Evolutionary conservation across 2,888 invertebrate species (phyloP).

Genomic region (Andrena haemorrhoa): DNA sequence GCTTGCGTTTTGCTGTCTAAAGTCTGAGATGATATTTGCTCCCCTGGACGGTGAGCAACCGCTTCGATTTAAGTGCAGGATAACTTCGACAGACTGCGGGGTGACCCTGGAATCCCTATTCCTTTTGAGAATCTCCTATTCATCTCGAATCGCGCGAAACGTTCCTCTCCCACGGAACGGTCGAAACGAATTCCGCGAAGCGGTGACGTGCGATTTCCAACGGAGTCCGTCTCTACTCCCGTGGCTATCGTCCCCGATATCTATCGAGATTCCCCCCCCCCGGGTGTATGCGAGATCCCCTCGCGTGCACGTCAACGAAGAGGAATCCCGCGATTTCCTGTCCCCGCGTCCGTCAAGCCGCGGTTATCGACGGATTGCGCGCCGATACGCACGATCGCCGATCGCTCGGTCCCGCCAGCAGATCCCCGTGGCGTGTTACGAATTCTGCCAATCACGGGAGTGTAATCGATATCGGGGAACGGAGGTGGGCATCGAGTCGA

Average conservation of each 20-base stretch:
- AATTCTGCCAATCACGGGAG: conserved; percentile 83
- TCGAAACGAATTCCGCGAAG: conserved; percentile 6
- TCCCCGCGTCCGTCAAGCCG: conserved; percentile 24
- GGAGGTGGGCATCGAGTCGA: conserved; percentile 80
- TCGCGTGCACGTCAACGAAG: conserved; percentile 26
- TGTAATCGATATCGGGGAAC: conserved; percentile 82
- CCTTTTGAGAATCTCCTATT: background rate
- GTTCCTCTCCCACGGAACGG: background rate
- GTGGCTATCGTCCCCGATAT: conserved; percentile 28
- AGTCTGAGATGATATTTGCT: background rate
- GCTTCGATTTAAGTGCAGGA: too few relatives aligned
- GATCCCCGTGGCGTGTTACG: conserved; percentile 80
- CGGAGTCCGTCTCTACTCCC: background rate
- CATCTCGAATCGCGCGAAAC: background rate
- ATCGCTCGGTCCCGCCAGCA: conserved; percentile 63
- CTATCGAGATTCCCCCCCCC: conserved; percentile 14
- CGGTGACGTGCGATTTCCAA: conserved; percentile 26
- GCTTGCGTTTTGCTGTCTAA: background rate
- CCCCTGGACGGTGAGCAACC: too few relatives aligned
- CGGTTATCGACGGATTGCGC: conserved; percentile 38
- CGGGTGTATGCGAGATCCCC: background rate
- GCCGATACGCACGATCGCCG: conserved; percentile 48
- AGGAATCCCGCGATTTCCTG: conserved; percentile 42
- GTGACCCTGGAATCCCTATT: background rate
- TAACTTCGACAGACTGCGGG: too few relatives aligned